These are phyloP conservation scores for Trididemnum clinides DNA, from an alignment of 23 tunicate species.

Conservation along the genomic window DNA sequence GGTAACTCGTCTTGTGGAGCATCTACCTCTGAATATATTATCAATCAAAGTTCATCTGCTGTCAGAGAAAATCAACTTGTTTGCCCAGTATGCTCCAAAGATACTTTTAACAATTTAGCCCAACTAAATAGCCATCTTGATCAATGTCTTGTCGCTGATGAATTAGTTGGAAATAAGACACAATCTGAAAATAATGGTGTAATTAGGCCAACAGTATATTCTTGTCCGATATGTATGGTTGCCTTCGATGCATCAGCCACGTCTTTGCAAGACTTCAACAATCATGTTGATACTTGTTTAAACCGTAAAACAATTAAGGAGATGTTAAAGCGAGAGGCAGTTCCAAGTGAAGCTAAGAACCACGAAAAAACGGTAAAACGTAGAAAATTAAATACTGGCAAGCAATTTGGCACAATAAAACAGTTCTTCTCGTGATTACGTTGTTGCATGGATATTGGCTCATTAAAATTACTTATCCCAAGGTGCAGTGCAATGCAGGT, in stretches of 20 bases:
- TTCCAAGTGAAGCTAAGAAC: not conserved
- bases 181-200: not conserved
- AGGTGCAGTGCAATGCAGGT: too few species aligned
- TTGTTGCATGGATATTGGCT: too few species aligned
- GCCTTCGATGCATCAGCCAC: slow-evolving; percentile 34
- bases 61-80: not conserved
- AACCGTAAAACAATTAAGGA: slow-evolving; percentile 56
- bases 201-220: not conserved
- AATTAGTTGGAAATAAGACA: not conserved
- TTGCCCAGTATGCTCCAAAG: not conserved
- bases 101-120: not conserved
- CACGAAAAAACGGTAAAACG: slow-evolving; percentile 48
- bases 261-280: slow-evolving; percentile 45
- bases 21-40: not conserved
- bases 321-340: slow-evolving; percentile 31
- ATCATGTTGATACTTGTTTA: slow-evolving; percentile 75
- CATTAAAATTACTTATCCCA: too few species aligned
- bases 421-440: slow-evolving; percentile 39
- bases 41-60: not conserved
- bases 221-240: slow-evolving; percentile 70
- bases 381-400: slow-evolving; percentile 28
- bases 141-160: not conserved
- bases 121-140: slow-evolving; percentile 4
- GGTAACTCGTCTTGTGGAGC: not conserved
- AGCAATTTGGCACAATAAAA: slow-evolving; percentile 27